These are phyloP conservation scores for Stigmatopora nigra DNA, from an alignment of 2,113 vertebrate genomes.

Conservation along the genomic window DNA sequence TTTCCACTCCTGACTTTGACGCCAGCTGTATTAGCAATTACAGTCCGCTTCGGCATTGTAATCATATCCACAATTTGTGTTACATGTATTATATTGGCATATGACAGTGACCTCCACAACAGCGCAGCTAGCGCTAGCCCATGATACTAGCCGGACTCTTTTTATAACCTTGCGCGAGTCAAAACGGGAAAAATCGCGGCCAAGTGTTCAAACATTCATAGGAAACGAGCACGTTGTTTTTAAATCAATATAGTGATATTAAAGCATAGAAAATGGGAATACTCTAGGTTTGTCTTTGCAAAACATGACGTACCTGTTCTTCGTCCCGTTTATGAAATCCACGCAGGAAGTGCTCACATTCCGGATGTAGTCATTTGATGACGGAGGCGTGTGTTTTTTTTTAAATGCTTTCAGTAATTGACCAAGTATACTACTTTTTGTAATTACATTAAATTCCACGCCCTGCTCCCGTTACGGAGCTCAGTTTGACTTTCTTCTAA, in stretches of 20 bases:
- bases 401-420: too few species aligned
- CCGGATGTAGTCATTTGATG: constrained; percentile 32
- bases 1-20: neutral
- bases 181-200: neutral
- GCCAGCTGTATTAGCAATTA: neutral
- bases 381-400: too few species aligned
- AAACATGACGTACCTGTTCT: constrained; percentile 19
- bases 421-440: too few species aligned
- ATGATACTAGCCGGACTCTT: neutral
- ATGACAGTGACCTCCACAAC: neutral
- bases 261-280: neutral
- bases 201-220: neutral
- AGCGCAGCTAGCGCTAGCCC: neutral
- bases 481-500: too few species aligned
- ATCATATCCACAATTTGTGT: neutral
- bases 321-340: constrained; percentile 43
- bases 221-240: neutral
- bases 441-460: too few species aligned
- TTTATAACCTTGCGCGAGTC: neutral
- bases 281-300: neutral
- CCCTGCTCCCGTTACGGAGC: too few species aligned
- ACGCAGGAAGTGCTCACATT: constrained; percentile 36
- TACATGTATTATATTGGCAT: neutral
- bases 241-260: neutral
- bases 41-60: neutral